Evolutionary conservation across 2,888 invertebrate species (phyloP).

Genomic region (Pollenia griseotomentosa): DNA sequence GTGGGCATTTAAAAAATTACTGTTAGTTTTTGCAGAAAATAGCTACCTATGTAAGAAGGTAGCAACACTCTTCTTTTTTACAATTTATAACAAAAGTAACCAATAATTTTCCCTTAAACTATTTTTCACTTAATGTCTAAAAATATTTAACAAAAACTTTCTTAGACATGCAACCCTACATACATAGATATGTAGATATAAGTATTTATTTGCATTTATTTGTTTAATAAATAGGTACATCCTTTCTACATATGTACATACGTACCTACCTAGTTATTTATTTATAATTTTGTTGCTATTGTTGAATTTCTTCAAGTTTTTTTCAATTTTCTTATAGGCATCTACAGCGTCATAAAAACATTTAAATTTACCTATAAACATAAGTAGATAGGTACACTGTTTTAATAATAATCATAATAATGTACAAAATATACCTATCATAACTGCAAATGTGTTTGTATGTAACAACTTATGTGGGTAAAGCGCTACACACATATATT

Average conservation of each 20-base stretch:
- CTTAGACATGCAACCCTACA: neutral
- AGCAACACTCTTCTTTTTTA: neutral
- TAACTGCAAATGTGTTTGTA: constrained; percentile 6
- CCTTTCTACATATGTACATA: too few relatives aligned
- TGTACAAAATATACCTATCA: constrained; percentile 9
- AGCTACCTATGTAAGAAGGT: neutral
- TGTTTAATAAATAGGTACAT: neutral
- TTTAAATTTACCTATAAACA: constrained; percentile 5
- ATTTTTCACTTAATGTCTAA: constrained; percentile 1
- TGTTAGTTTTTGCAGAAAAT: neutral
- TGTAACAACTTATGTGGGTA: neutral
- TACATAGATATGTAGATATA: constrained; percentile 24
- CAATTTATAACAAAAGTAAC: too few relatives aligned
- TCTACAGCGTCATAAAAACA: constrained; percentile 28
- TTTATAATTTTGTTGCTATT: constrained; percentile 12
- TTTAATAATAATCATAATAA: constrained; percentile 51
- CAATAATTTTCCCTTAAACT: neutral
- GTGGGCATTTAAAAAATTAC: too few relatives aligned
- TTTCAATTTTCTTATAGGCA: constrained; percentile 59
- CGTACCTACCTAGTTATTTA: neutral
- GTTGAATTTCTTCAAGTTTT: constrained; percentile 45
- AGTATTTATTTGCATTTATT: constrained; percentile 11
- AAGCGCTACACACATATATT: constrained; percentile 10
- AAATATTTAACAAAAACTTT: constrained; percentile 9
- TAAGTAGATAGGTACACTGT: neutral